Percentiles rank a stretch among this genome's conserved stretches.
Conservation (phyloP, 2,113 vertebrate species). For the Haemorhous mexicanus region DNA sequence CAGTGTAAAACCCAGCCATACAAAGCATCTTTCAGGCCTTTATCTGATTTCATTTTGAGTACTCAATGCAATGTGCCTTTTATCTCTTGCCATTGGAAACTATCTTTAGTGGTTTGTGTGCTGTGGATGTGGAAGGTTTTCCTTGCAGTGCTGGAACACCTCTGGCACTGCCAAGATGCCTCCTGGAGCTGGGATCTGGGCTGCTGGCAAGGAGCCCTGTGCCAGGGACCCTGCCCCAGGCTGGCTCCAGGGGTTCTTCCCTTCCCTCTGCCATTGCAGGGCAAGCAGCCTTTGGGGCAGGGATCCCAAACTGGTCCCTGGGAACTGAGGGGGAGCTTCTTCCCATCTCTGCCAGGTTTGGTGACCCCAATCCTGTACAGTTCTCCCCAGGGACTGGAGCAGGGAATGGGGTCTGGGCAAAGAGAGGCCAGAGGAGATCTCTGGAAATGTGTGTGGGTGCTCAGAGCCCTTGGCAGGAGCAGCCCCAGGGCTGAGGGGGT, state of each 20-base stretch:
- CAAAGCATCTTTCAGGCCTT: background rate
- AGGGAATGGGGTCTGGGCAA: background rate
- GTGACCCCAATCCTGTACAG: too few relatives aligned
- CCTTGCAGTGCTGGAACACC: background rate
- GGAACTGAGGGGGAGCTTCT: background rate
- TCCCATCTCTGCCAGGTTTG: background rate
- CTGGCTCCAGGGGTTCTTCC: background rate
- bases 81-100: background rate
- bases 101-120: background rate
- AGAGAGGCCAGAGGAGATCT: background rate
- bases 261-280: background rate
- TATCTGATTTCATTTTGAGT: background rate
- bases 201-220: background rate
- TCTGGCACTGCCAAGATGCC: background rate
- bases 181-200: background rate
- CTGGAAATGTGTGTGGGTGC: background rate
- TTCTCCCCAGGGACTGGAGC: background rate
- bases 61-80: background rate
- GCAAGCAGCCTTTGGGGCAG: background rate
- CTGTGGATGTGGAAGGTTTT: background rate
- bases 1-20: background rate
- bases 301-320: background rate
- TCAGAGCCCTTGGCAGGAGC: background rate
- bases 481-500: background rate
- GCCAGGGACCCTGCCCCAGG: background rate